Percentiles rank a stretch among this genome's conserved stretches.
Conservation (phyloP, 2,113 vertebrate species). For the Pandion haliaetus region DNA sequence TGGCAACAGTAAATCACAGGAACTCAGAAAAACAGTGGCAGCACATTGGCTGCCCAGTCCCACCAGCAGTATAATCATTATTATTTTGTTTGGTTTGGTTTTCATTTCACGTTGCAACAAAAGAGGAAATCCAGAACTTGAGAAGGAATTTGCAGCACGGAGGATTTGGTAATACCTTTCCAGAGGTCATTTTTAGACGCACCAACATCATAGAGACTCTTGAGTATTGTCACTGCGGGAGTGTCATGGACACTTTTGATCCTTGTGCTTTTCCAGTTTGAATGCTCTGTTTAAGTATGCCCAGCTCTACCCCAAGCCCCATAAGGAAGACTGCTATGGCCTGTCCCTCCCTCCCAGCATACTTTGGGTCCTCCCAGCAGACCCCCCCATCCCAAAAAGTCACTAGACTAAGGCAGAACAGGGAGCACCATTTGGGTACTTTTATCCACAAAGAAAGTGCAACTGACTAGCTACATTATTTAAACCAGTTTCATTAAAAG, state of each 20-base stretch:
- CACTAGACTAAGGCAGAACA: neutral
- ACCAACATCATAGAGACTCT: accelerated
- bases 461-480: neutral
- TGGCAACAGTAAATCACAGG: neutral
- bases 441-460: neutral
- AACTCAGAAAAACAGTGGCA: neutral
- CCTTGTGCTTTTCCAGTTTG: neutral
- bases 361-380: neutral
- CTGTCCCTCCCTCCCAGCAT: neutral
- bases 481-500: neutral
- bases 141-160: neutral
- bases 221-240: neutral
- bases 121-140: neutral
- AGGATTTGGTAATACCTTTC: neutral
- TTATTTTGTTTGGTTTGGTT: neutral
- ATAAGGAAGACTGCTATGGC: neutral
- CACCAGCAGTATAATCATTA: neutral
- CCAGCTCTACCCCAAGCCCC: neutral
- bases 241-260: neutral
- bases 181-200: neutral
- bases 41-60: accelerated
- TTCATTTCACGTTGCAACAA: neutral
- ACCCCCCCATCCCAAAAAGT: neutral
- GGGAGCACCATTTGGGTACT: neutral
- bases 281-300: neutral